Conservation (phyloP, 1,140 invertebrate genomes). For the Calephelis virginiensis region DNA sequence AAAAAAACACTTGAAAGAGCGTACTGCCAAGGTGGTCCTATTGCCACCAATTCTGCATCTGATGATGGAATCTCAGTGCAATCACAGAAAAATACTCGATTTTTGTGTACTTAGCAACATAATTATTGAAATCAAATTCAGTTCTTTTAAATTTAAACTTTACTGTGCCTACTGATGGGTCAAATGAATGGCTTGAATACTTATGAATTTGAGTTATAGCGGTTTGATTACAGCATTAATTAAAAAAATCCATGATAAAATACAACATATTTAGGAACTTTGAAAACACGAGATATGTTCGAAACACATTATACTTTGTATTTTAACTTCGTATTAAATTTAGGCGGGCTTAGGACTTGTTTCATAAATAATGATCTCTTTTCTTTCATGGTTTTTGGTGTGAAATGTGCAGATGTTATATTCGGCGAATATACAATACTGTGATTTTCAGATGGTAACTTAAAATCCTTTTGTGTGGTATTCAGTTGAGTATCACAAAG, state of each 20-base stretch:
- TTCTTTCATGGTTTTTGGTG: conserved; percentile 74
- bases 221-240: too few species aligned
- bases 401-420: conserved; percentile 29
- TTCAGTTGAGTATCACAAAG: conserved; percentile 42
- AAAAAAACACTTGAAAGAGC: too few species aligned
- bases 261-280: conserved; percentile 32
- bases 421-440: conserved; percentile 28
- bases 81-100: too few species aligned
- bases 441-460: conserved; percentile 43
- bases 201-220: too few species aligned
- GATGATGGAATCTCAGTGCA: too few species aligned
- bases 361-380: conserved; percentile 80
- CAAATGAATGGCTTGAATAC: too few species aligned
- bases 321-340: conserved; percentile 74
- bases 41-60: too few species aligned
- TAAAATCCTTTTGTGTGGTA: conserved; percentile 37
- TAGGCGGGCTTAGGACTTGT: conserved; percentile 80
- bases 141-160: too few species aligned
- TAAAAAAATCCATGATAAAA: background rate
- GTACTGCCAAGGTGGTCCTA: too few species aligned
- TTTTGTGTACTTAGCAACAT: too few species aligned
- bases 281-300: conserved; percentile 7
- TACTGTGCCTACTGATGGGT: too few species aligned
- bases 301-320: conserved; percentile 51
- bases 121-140: too few species aligned